Percentiles rank a stretch among this genome's conserved stretches.
These are phyloP conservation scores for Gobius niger DNA, from an alignment of 2,113 vertebrate species.

Conservation along the genomic window DNA sequence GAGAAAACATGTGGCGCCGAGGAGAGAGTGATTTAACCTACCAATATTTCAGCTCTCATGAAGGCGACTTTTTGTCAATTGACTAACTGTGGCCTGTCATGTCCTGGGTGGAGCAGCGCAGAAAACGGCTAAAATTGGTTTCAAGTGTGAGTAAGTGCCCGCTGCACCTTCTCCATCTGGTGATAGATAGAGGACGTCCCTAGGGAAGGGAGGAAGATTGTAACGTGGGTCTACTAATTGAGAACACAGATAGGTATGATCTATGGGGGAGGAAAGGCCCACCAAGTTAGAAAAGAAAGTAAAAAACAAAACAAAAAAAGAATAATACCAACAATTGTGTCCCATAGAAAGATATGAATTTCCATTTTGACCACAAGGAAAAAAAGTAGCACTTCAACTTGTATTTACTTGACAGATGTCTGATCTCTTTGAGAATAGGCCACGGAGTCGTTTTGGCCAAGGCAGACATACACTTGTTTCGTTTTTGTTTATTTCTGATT, in stretches of 20 bases:
- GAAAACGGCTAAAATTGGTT: slow-evolving; percentile 68
- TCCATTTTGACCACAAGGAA: slow-evolving; percentile 31
- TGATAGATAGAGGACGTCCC: slow-evolving; percentile 64
- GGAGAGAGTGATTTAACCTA: slow-evolving; percentile 26
- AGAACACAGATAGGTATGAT: slow-evolving; percentile 58
- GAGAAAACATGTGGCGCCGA: slow-evolving; percentile 17
- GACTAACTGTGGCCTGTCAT: slow-evolving; percentile 58
- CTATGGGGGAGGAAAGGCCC: slow-evolving; percentile 33
- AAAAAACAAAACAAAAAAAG: slow-evolving; percentile 34
- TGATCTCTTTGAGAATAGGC: slow-evolving; percentile 23
- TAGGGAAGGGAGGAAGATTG: slow-evolving; percentile 63
- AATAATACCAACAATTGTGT: slow-evolving; percentile 14
- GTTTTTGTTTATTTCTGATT: neutral
- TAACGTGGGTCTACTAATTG: slow-evolving; percentile 65
- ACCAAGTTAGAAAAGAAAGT: slow-evolving; percentile 50
- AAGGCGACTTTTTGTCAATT: slow-evolving; percentile 61
- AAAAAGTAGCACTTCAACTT: slow-evolving; percentile 48
- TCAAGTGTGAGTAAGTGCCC: slow-evolving; percentile 73
- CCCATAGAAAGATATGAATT: slow-evolving; percentile 30
- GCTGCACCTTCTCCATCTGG: slow-evolving; percentile 55
- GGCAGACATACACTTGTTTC: neutral
- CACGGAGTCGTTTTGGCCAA: neutral
- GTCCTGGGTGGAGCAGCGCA: slow-evolving; percentile 54
- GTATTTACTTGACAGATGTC: slow-evolving; percentile 42
- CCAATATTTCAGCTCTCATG: slow-evolving; percentile 46